A percentile compares a stretch with the other conserved stretches of the same genome.
These are phyloP conservation scores for Eonycteris spelaea DNA, from an alignment of 2,113 vertebrate genomes.

Conservation along the genomic window DNA sequence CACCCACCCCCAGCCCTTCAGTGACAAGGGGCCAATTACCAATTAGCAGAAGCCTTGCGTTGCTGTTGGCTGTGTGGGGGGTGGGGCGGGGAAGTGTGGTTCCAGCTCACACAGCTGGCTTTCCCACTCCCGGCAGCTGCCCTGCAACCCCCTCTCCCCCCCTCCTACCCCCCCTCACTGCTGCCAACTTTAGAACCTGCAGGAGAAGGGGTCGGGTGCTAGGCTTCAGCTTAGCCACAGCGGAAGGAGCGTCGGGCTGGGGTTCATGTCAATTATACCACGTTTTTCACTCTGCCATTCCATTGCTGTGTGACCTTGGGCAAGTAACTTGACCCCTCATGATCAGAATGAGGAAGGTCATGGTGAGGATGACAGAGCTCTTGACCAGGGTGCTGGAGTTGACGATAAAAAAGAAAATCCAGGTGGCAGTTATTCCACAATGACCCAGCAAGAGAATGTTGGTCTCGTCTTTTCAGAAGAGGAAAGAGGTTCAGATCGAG, in stretches of 20 bases:
- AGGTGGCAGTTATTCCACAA: neutral
- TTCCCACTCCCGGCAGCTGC: neutral
- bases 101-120: slow-evolving; percentile 2
- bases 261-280: neutral
- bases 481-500: neutral
- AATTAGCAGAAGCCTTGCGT: neutral
- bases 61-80: neutral
- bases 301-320: neutral
- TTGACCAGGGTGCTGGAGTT: too few relatives aligned
- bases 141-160: neutral
- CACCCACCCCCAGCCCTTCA: neutral
- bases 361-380: too few relatives aligned
- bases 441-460: neutral
- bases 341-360: neutral
- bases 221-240: neutral
- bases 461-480: neutral
- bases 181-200: neutral
- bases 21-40: neutral
- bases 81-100: rapidly evolving
- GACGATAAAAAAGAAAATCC: neutral
- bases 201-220: neutral
- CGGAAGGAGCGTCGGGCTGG: neutral
- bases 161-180: too few relatives aligned
- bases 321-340: neutral
- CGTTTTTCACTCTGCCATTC: neutral